Conservation (phyloP, 2,113 vertebrate species). For the Nycticorax nycticorax region DNA sequence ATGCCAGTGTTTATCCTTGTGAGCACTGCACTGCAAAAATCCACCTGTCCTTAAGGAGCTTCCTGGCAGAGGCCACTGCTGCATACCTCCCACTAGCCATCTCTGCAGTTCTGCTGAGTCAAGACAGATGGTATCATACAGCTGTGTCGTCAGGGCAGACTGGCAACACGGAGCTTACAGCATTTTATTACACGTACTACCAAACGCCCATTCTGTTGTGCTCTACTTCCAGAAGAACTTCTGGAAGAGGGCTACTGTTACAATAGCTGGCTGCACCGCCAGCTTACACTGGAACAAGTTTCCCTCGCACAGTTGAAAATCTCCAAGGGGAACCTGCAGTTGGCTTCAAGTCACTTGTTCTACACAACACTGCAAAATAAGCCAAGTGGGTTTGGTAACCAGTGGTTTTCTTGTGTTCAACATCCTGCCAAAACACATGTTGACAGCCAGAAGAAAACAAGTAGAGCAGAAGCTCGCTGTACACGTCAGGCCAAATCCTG, state of each 20-base stretch:
- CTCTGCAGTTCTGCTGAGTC: background rate
- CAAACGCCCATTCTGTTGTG: background rate
- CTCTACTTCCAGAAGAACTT: background rate
- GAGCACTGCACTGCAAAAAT: rapidly evolving
- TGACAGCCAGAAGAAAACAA: background rate
- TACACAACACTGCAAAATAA: background rate
- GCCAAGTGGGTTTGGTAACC: background rate
- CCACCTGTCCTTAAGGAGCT: background rate
- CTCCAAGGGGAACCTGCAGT: background rate
- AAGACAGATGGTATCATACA: background rate
- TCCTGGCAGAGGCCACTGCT: background rate
- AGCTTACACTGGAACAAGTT: background rate
- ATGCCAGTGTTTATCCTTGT: background rate
- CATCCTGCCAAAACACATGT: background rate
- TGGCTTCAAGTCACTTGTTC: background rate
- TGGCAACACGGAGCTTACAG: background rate
- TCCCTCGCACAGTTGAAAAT: background rate
- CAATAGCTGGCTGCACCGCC: background rate
- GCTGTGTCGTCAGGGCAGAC: background rate
- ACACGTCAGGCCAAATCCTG: background rate
- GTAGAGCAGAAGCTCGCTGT: background rate
- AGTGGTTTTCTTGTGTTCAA: background rate
- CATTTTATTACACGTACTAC: background rate
- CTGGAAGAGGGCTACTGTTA: background rate
- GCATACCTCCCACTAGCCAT: background rate